Conservation (phyloP, 2,113 vertebrate genomes). For the Atrichornis clamosus region DNA sequence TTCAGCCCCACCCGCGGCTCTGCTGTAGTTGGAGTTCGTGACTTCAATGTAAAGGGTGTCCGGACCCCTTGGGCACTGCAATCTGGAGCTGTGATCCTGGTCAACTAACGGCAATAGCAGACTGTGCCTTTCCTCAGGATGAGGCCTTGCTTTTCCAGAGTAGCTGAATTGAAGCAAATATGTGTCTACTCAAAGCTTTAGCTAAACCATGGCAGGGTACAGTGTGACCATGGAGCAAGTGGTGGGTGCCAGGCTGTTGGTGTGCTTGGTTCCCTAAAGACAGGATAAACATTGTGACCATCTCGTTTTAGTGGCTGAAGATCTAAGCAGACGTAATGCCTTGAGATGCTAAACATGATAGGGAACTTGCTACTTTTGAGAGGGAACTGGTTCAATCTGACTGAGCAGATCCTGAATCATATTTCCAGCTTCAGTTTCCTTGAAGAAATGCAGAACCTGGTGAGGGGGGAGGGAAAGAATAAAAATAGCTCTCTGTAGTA, state of each 20-base stretch:
- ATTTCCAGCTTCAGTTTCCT: conserved; percentile 30
- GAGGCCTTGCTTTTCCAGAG: neutral
- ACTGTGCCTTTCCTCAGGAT: neutral
- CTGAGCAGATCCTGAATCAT: neutral
- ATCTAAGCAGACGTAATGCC: neutral
- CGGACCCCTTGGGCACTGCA: neutral
- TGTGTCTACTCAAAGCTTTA: neutral
- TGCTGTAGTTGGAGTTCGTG: neutral
- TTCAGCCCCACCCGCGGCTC: neutral
- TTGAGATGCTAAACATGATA: neutral
- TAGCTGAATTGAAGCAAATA: neutral
- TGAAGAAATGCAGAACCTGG: conserved; percentile 13
- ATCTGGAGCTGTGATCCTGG: neutral
- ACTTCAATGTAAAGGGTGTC: neutral
- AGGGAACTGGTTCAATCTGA: neutral
- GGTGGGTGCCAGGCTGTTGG: neutral
- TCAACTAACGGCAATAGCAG: neutral
- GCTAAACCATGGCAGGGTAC: neutral
- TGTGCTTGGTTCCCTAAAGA: neutral
- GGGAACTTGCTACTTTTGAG: neutral
- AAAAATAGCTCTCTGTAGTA: conserved; percentile 39
- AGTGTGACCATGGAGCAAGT: neutral
- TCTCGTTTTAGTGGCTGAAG: neutral
- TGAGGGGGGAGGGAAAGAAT: neutral
- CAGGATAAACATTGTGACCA: neutral